A percentile compares a stretch with the other conserved stretches of the same genome.
phyloP scores from a whole-genome alignment of 2,888 invertebrate species.

The Stratiomys singularior region DNA sequence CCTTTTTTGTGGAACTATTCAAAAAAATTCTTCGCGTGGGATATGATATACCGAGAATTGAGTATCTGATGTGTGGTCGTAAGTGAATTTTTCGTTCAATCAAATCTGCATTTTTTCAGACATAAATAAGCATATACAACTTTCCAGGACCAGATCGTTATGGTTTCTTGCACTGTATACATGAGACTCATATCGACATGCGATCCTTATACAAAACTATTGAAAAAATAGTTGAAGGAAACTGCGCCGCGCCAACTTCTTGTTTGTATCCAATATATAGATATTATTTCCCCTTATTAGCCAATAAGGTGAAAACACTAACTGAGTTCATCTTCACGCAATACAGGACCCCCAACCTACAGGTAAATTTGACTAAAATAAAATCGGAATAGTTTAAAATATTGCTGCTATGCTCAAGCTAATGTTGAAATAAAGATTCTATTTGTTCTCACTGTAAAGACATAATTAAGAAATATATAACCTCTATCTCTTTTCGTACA shows the following conservation, averaged over 20 bases:
- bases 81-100: too few relatives aligned
- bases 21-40: conserved; percentile 62
- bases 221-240: conserved; percentile 59
- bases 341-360: conserved; percentile 59
- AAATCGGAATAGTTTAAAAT: conserved; percentile 33
- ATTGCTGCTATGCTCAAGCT: conserved; percentile 35
- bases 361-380: conserved; percentile 55
- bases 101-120: too few relatives aligned
- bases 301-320: conserved; percentile 59
- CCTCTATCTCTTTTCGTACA: too few relatives aligned
- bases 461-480: too few relatives aligned
- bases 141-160: conserved; percentile 53
- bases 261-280: conserved; percentile 64
- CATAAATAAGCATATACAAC: neutral
- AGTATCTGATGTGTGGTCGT: conserved; percentile 64
- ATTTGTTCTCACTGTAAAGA: too few relatives aligned
- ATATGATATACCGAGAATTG: conserved; percentile 63
- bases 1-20: conserved; percentile 61
- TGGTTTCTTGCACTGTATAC: conserved; percentile 59
- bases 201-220: conserved; percentile 60
- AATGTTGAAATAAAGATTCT: too few relatives aligned
- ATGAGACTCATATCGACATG: conserved; percentile 63
- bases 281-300: conserved; percentile 62
- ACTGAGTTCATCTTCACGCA: conserved; percentile 63
- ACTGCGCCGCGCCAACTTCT: conserved; percentile 62